phyloP scores from a whole-genome alignment of 2,113 vertebrate genomes.

The Beaufortia kweichowensis region DNA sequence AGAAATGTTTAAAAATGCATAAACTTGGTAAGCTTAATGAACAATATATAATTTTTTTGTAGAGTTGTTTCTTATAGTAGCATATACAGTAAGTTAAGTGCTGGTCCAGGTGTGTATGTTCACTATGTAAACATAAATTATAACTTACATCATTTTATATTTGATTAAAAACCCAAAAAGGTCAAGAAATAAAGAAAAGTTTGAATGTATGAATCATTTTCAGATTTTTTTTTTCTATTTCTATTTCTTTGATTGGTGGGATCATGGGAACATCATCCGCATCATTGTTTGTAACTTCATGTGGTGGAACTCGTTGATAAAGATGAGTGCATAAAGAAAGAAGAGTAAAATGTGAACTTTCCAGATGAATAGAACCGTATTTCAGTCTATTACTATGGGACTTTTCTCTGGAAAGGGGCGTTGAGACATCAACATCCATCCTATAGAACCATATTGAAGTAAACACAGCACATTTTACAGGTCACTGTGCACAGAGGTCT shows the following conservation, averaged over 20 bases:
- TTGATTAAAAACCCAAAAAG: too few relatives aligned
- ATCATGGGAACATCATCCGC: background rate
- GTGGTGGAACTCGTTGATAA: background rate
- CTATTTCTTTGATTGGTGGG: slow-evolving; percentile 11
- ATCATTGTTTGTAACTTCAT: background rate
- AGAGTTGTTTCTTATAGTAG: too few relatives aligned
- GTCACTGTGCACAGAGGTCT: slow-evolving; percentile 34
- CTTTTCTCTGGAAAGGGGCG: slow-evolving; percentile 18
- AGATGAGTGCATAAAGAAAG: slow-evolving; percentile 13
- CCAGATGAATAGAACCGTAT: slow-evolving; percentile 32
- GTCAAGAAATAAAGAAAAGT: too few relatives aligned
- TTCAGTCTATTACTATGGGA: background rate
- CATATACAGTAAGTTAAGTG: too few relatives aligned
- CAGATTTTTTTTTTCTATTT: too few relatives aligned
- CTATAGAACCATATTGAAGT: slow-evolving; percentile 18
- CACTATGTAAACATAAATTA: too few relatives aligned
- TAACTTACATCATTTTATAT: too few relatives aligned
- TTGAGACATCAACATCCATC: slow-evolving; percentile 23
- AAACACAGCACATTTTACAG: slow-evolving; percentile 9
- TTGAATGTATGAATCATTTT: too few relatives aligned
- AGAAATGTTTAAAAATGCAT: too few relatives aligned
- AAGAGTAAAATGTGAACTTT: slow-evolving; percentile 14
- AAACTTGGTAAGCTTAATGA: too few relatives aligned
- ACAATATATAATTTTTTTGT: too few relatives aligned
- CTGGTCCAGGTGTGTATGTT: too few relatives aligned